Percentiles rank a stretch among this genome's conserved stretches.
These are phyloP conservation scores for Reticulitermes lucifugus DNA, from an alignment of 2,888 invertebrate species.

Conservation along the genomic window DNA sequence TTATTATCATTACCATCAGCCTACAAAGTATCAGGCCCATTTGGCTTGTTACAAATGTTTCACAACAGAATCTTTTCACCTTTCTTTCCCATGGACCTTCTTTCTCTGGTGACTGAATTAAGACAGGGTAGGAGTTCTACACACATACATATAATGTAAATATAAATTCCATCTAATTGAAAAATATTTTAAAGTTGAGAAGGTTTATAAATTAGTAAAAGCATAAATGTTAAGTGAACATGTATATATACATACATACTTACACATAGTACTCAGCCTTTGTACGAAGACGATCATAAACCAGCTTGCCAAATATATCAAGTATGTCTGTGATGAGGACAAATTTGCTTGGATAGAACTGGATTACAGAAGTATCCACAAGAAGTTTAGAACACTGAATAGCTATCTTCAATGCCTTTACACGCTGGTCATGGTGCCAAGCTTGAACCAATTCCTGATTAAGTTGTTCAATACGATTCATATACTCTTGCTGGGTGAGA, in stretches of 20 bases:
- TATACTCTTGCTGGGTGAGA: constrained; percentile 93
- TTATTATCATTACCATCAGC: too few species aligned
- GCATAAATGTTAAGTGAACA: neutral
- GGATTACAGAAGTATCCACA: constrained; percentile 88
- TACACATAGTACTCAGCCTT: constrained; percentile 76
- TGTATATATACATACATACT: constrained; percentile 52
- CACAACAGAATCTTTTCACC: too few species aligned
- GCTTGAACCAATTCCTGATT: constrained; percentile 90
- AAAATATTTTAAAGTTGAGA: too few species aligned
- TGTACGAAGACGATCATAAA: constrained; percentile 83
- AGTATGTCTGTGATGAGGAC: constrained; percentile 95
- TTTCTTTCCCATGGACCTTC: too few species aligned
- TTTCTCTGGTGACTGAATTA: too few species aligned
- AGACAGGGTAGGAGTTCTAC: too few species aligned
- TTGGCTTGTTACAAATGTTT: too few species aligned
- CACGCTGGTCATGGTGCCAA: constrained; percentile 95
- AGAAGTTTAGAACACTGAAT: constrained; percentile 97
- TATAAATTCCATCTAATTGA: too few species aligned
- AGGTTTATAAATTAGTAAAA: neutral
- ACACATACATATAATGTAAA: too few species aligned
- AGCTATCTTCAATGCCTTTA: constrained; percentile 95
- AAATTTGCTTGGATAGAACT: constrained; percentile 98
- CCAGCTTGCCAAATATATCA: constrained; percentile 93
- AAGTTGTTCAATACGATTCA: constrained; percentile 88
- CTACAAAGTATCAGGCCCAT: too few species aligned